Percentiles rank a stretch among this genome's conserved stretches.
Conservation (phyloP, 37 sponge, comb jelly and placozoan genomes). For the Theonella swinhoei region DNA sequence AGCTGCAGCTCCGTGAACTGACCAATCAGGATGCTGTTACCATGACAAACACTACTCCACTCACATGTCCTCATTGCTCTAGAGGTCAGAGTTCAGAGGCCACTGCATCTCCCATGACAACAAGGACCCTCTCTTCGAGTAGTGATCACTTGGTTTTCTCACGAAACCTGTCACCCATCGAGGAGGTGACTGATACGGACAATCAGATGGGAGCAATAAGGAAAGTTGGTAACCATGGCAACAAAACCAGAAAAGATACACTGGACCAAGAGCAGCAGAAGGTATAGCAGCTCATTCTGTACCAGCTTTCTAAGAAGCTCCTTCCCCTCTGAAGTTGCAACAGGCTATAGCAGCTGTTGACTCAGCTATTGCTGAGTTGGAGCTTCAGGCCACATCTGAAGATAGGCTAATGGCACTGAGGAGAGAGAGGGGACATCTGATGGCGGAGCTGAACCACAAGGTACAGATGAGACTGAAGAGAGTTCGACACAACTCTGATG, state of each 20-base stretch:
- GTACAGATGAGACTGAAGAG: constrained; percentile 6
- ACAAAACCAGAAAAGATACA: background rate
- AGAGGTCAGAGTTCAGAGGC: background rate
- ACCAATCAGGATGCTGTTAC: background rate
- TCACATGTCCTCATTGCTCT: background rate
- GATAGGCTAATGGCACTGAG: background rate
- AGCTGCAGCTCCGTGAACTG: background rate
- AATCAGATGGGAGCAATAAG: background rate
- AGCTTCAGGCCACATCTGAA: background rate
- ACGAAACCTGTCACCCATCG: background rate
- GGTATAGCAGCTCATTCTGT: background rate
- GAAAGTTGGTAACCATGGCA: background rate
- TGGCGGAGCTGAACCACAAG: constrained; percentile 20
- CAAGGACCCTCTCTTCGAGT: background rate
- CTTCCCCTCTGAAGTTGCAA: constrained; percentile 6
- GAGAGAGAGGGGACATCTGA: constrained; percentile 18
- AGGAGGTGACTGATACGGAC: background rate
- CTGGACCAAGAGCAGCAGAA: constrained; percentile 13
- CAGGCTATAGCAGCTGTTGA: constrained; percentile 30
- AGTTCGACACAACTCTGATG: constrained; percentile 7
- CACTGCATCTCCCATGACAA: background rate
- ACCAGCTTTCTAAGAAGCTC: background rate
- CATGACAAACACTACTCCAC: background rate
- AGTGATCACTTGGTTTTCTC: background rate
- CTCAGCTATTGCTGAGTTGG: constrained; percentile 39